These are phyloP conservation scores for Bovichtus variegatus DNA, from an alignment of 2,797 vertebrate genomes.

Conservation along the genomic window DNA sequence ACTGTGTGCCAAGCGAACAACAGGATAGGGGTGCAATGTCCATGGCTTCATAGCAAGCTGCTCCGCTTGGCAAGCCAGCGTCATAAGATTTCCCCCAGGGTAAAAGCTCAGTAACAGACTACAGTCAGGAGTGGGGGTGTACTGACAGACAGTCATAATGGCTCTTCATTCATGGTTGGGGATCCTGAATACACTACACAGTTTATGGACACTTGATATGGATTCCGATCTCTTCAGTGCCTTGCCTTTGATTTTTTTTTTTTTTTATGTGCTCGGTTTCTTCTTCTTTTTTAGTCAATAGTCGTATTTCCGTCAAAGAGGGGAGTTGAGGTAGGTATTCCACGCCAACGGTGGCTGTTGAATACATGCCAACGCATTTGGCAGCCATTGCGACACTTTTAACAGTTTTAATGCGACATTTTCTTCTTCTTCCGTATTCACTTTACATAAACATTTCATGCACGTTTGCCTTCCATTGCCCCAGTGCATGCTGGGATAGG, in stretches of 20 bases:
- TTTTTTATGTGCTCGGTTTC: not conserved
- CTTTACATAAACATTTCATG: slow-evolving; percentile 38
- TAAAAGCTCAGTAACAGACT: slow-evolving; percentile 58
- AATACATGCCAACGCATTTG: slow-evolving; percentile 21
- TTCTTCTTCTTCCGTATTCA: not conserved
- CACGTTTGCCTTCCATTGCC: not conserved
- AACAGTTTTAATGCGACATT: slow-evolving; percentile 26
- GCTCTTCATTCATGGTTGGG: slow-evolving; percentile 28
- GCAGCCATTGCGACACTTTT: slow-evolving; percentile 24
- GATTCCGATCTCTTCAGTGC: slow-evolving; percentile 15
- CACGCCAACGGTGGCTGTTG: not conserved
- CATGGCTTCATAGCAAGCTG: slow-evolving; percentile 65
- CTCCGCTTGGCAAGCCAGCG: slow-evolving; percentile 68
- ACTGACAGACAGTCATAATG: slow-evolving; percentile 57
- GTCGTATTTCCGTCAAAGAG: slow-evolving; percentile 11
- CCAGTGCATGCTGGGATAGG: slow-evolving; percentile 36
- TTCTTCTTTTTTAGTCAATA: not conserved
- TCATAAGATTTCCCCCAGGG: slow-evolving; percentile 65
- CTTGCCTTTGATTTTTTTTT: slow-evolving; percentile 8
- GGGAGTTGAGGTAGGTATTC: not conserved
- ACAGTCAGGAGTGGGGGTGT: slow-evolving; percentile 39
- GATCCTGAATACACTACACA: slow-evolving; percentile 4
- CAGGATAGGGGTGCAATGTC: slow-evolving; percentile 67
- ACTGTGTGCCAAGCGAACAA: slow-evolving; percentile 66
- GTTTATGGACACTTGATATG: slow-evolving; percentile 23